Percentiles rank a stretch among this genome's conserved stretches.
phyloP scores from a whole-genome alignment of 1,140 invertebrate species.

The Drosophila subobscura region DNA sequence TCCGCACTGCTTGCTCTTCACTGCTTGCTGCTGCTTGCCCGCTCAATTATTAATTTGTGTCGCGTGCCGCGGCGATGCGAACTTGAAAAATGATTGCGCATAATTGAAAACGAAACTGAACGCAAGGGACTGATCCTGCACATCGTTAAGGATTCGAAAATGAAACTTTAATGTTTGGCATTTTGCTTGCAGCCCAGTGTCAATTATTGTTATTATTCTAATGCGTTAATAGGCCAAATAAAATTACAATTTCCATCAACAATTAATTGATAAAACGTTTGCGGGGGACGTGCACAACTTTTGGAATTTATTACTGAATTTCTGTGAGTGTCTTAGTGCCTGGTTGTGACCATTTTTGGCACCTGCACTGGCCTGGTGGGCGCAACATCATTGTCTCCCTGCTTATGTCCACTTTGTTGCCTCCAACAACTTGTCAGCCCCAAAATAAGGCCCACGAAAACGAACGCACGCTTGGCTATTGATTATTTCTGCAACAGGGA shows the following conservation, averaged over 20 bases:
- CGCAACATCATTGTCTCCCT: conserved; percentile 13
- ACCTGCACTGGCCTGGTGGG: conserved; percentile 9
- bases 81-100: conserved; percentile 81
- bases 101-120: conserved; percentile 80
- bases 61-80: conserved; percentile 67
- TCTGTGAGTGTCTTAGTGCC: too few relatives aligned
- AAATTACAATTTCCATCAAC: too few relatives aligned
- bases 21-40: conserved; percentile 5
- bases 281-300: too few relatives aligned
- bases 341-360: background rate
- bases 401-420: conserved; percentile 58
- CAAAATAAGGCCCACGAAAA: conserved; percentile 23
- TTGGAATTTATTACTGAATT: too few relatives aligned
- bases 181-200: too few relatives aligned
- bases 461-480: conserved; percentile 55
- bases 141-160: too few relatives aligned
- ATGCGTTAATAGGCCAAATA: too few relatives aligned
- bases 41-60: conserved; percentile 80
- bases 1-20: too few relatives aligned
- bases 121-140: too few relatives aligned
- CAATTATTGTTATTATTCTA: too few relatives aligned
- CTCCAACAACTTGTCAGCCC: conserved; percentile 60
- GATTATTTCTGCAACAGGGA: conserved; percentile 47
- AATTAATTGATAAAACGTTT: too few relatives aligned
- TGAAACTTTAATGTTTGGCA: too few relatives aligned